Percentiles rank a stretch among this genome's conserved stretches.
Evolutionary conservation across 2,888 invertebrate species (phyloP).

Genomic region (Camptogramma bilineatum): DNA sequence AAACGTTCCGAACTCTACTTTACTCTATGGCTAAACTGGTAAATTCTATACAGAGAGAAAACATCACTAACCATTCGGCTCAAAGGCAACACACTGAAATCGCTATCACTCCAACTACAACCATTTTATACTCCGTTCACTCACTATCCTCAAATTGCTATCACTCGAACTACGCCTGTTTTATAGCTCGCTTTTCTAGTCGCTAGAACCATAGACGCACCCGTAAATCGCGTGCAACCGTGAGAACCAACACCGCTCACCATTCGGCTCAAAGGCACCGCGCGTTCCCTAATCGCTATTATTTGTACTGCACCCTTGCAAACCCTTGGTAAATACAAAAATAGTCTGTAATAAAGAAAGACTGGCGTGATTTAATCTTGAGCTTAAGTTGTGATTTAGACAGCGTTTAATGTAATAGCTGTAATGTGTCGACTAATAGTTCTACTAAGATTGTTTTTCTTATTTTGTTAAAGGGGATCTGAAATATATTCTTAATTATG

Average conservation of each 20-base stretch:
- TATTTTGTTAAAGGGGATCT: background rate
- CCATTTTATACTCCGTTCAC: no score
- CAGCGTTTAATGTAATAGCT: constrained; percentile 9
- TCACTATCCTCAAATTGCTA: constrained; percentile 7
- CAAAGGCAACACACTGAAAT: no score
- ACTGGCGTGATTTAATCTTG: constrained; percentile 28
- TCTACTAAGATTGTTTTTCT: background rate
- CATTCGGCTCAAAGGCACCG: constrained; percentile 64
- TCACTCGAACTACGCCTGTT: background rate
- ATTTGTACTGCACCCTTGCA: constrained; percentile 61
- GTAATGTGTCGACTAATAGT: constrained; percentile 2
- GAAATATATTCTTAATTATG: background rate
- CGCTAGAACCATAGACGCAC: constrained; percentile 29
- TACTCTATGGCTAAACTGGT: no score
- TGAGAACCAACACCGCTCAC: constrained; percentile 55
- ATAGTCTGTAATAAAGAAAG: constrained; percentile 28
- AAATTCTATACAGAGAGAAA: no score
- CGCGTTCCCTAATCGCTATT: constrained; percentile 62
- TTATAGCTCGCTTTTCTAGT: background rate
- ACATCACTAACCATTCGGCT: no score
- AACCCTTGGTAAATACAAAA: constrained; percentile 37
- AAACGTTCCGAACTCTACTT: no score
- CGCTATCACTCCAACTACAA: no score
- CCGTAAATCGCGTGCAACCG: constrained; percentile 50
- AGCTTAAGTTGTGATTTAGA: constrained; percentile 28